Percentiles rank a stretch among this genome's conserved stretches.
These are phyloP conservation scores for Lacerta viridis DNA, from an alignment of 2,797 vertebrate species.

Conservation along the genomic window DNA sequence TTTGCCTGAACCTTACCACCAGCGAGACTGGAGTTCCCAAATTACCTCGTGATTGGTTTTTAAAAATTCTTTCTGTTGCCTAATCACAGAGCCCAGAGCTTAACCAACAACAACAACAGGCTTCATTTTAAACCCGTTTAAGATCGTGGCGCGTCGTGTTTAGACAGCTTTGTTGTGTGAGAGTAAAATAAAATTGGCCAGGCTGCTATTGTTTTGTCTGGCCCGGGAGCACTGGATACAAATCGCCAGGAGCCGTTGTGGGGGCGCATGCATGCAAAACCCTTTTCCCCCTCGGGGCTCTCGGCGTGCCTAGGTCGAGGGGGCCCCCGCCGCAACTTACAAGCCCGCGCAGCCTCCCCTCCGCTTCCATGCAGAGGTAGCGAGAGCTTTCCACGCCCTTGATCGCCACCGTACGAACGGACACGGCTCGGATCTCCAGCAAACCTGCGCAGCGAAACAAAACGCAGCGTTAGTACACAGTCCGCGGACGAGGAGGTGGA, in stretches of 20 bases:
- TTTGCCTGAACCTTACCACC: not conserved
- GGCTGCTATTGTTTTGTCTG: not conserved
- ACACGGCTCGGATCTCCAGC: conserved; percentile 91
- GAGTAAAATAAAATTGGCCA: not conserved
- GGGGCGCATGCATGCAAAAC: not conserved
- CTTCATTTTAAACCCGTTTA: not conserved
- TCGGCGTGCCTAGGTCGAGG: too few species aligned
- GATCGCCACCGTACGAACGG: conserved; percentile 89
- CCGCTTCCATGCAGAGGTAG: conserved; percentile 91
- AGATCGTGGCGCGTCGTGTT: not conserved
- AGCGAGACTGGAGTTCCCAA: not conserved
- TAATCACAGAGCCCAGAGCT: not conserved
- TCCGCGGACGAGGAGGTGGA: not conserved
- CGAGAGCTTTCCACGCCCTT: conserved; percentile 86
- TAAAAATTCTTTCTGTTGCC: not conserved
- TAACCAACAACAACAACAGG: not conserved
- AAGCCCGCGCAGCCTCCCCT: conserved; percentile 88
- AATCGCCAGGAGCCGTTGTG: not conserved
- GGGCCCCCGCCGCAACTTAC: conserved; percentile 79
- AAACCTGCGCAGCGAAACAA: conserved; percentile 81
- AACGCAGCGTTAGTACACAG: not conserved
- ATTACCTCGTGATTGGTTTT: not conserved
- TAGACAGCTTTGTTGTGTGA: not conserved
- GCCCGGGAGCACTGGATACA: not conserved
- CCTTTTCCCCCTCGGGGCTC: not conserved